phyloP scores from a whole-genome alignment of 1,140 invertebrate species.

The Drosophila prosaltans region DNA sequence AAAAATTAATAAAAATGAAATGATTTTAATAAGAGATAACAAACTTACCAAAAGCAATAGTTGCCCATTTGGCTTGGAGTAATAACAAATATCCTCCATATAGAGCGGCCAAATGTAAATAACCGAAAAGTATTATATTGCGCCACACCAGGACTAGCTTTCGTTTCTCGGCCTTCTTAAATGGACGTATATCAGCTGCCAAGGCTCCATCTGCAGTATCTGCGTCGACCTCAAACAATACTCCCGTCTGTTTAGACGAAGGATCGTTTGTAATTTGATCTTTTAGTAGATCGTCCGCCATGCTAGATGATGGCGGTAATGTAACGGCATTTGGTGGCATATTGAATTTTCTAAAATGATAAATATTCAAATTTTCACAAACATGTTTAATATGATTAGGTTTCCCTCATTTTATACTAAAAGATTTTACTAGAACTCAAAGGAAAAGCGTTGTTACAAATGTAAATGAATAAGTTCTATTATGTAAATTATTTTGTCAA shows the following conservation, averaged over 20 bases:
- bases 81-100: constrained; percentile 93
- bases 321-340: constrained; percentile 70
- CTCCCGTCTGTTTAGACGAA: constrained; percentile 83
- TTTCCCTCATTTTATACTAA: too few relatives aligned
- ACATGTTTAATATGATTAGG: too few relatives aligned
- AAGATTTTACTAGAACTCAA: too few relatives aligned
- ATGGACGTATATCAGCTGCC: constrained; percentile 74
- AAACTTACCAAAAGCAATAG: constrained; percentile 88
- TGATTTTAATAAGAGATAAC: background rate
- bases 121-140: constrained; percentile 93
- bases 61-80: constrained; percentile 90
- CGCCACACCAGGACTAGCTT: constrained; percentile 92
- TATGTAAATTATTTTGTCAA: too few relatives aligned
- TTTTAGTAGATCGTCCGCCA: background rate
- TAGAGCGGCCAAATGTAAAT: constrained; percentile 93
- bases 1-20: background rate
- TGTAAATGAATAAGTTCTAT: too few relatives aligned
- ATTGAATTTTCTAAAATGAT: background rate
- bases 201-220: constrained; percentile 84
- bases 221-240: constrained; percentile 87
- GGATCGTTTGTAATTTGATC: background rate
- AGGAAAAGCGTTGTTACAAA: too few relatives aligned
- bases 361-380: too few relatives aligned
- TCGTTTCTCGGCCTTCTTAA: constrained; percentile 71
- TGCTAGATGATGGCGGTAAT: constrained; percentile 13